phyloP scores from a whole-genome alignment of 2,888 invertebrate species.

The Polymixis flavicincta region DNA sequence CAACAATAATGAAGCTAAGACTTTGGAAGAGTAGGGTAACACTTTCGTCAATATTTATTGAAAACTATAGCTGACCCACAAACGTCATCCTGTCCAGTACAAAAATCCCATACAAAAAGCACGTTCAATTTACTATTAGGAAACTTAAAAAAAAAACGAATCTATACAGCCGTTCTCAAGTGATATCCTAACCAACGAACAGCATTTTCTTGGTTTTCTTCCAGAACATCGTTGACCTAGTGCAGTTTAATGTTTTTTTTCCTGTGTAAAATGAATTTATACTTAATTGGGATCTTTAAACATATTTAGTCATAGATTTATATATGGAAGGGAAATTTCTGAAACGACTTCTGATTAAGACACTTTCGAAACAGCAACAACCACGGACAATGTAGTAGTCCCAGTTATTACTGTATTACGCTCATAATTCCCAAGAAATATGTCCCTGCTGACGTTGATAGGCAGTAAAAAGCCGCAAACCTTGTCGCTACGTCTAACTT shows the following conservation, averaged over 20 bases:
- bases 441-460: constrained; percentile 54
- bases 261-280: not conserved
- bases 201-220: not conserved
- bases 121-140: not conserved
- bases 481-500: constrained; percentile 10
- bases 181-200: not conserved
- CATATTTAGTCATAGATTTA: not conserved
- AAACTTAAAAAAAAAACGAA: not conserved
- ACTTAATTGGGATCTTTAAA: not conserved
- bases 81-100: not conserved
- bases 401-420: constrained; percentile 36
- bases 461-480: constrained; percentile 51
- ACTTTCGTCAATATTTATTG: not conserved
- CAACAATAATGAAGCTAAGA: not conserved
- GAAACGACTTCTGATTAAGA: constrained; percentile 28
- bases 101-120: not conserved
- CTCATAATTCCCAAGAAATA: constrained; percentile 53
- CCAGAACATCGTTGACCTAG: too few relatives aligned
- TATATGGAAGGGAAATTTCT: not conserved
- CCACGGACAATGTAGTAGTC: constrained; percentile 33
- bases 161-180: too few relatives aligned
- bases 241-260: not conserved
- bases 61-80: not conserved
- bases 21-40: not conserved
- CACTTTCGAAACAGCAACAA: constrained; percentile 6